phyloP scores from a whole-genome alignment of 2,888 invertebrate genomes.

The Alloplasta piceator region DNA sequence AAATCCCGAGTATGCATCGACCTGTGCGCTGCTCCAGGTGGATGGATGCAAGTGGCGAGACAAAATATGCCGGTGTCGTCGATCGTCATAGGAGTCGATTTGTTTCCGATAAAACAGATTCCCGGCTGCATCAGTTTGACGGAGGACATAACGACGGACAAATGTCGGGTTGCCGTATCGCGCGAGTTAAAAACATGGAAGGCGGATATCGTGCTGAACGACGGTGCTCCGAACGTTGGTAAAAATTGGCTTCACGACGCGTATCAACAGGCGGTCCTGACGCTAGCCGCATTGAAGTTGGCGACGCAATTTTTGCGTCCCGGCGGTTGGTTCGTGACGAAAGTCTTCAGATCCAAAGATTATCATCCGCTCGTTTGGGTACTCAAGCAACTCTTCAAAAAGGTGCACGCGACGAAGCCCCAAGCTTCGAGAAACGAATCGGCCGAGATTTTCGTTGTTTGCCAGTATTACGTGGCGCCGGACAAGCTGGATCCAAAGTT shows the following conservation, averaged over 20 bases:
- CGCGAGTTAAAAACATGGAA: conserved; percentile 97
- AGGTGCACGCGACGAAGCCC: conserved; percentile 99
- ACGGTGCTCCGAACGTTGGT: conserved; percentile 99
- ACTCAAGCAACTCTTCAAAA: conserved; percentile 97
- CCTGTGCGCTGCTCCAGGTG: conserved; percentile 99
- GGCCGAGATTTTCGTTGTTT: conserved; percentile 99
- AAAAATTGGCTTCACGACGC: conserved; percentile 99
- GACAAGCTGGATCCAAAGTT: conserved; percentile 96
- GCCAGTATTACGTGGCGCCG: conserved; percentile 96
- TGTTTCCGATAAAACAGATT: conserved; percentile 96
- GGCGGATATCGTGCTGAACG: conserved; percentile 97
- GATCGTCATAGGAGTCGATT: conserved; percentile 97
- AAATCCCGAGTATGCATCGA: conserved; percentile 98
- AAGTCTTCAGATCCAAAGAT: conserved; percentile 99
- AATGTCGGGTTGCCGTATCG: conserved; percentile 91
- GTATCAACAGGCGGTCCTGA: conserved; percentile 95
- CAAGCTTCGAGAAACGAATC: conserved; percentile 99
- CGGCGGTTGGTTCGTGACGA: conserved; percentile 99
- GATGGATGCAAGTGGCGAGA: conserved; percentile 99
- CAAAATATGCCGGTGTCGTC: conserved; percentile 99
- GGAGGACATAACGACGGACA: conserved; percentile 98
- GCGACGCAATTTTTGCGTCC: conserved; percentile 94
- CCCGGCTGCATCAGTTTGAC: conserved; percentile 95
- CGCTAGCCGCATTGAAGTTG: conserved; percentile 96
- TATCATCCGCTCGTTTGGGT: conserved; percentile 98